These are phyloP conservation scores for Cantharis flavilabris DNA, from an alignment of 2,888 invertebrate species.

Conservation along the genomic window DNA sequence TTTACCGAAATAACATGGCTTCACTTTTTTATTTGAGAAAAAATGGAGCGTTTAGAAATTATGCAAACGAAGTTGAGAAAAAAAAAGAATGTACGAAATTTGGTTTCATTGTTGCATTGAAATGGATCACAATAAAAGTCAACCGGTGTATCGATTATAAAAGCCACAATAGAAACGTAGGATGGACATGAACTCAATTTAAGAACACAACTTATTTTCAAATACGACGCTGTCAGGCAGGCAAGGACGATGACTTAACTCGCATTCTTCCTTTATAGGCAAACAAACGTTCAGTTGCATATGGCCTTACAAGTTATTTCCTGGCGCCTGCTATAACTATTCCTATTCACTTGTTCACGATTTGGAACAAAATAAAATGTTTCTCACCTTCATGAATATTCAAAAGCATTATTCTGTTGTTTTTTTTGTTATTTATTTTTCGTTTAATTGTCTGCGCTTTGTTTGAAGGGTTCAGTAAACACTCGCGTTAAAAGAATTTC, in stretches of 20 bases:
- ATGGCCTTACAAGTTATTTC: constrained; percentile 41
- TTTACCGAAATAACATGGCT: neutral
- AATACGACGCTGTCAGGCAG: constrained; percentile 50
- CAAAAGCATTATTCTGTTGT: neutral
- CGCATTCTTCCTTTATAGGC: constrained; percentile 38
- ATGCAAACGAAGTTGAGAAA: neutral
- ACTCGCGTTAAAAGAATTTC: neutral
- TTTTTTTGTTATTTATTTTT: neutral
- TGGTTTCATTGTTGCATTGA: neutral
- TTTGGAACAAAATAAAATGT: constrained; percentile 18
- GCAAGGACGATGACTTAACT: constrained; percentile 61
- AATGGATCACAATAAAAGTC: neutral
- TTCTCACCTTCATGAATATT: neutral
- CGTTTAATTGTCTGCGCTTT: neutral
- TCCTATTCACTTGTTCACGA: constrained; percentile 36
- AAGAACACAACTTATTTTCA: constrained; percentile 8
- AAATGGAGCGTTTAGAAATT: neutral
- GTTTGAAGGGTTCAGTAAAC: neutral
- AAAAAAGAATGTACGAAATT: neutral
- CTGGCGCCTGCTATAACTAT: constrained; percentile 54
- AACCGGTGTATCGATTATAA: constrained; percentile 1
- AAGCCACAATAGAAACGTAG: constrained; percentile 5
- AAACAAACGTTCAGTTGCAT: constrained; percentile 57
- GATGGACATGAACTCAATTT: constrained; percentile 18
- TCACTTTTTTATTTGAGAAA: neutral